phyloP scores from a whole-genome alignment of 1,140 invertebrate genomes.

The Daktulosphaira vitifoliae region DNA sequence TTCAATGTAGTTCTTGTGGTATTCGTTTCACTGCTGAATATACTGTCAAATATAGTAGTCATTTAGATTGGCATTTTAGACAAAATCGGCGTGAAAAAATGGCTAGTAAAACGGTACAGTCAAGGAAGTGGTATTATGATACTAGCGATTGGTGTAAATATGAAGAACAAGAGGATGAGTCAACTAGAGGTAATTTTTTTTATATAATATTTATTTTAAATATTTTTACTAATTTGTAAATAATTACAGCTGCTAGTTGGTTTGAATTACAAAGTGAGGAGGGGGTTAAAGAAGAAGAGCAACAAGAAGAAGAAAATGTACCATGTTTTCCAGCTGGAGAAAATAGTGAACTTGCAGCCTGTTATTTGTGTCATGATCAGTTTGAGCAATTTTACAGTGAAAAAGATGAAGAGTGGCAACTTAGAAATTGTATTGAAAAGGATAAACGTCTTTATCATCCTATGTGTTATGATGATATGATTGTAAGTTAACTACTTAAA shows the following conservation, averaged over 20 bases:
- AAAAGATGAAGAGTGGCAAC: constrained; percentile 92
- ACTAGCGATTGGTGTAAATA: constrained; percentile 87
- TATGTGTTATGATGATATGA: constrained; percentile 79
- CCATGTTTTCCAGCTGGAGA: constrained; percentile 54
- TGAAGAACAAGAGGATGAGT: constrained; percentile 86
- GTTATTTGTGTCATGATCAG: constrained; percentile 79
- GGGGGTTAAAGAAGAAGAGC: constrained; percentile 41
- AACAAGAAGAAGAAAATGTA: constrained; percentile 47
- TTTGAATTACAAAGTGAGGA: constrained; percentile 61
- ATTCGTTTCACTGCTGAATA: constrained; percentile 79
- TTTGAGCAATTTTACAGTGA: constrained; percentile 93
- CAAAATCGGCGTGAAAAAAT: constrained; percentile 83
- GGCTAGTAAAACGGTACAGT: constrained; percentile 69
- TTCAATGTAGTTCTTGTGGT: constrained; percentile 92
- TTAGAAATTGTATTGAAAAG: constrained; percentile 68
- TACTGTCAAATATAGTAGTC: constrained; percentile 79
- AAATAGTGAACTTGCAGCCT: constrained; percentile 52
- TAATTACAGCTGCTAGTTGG: constrained; percentile 67
- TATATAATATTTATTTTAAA: background rate
- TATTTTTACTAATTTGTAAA: background rate
- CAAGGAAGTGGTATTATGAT: constrained; percentile 81
- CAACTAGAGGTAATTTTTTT: constrained; percentile 63
- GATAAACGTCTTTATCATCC: constrained; percentile 82
- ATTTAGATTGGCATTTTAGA: constrained; percentile 95
- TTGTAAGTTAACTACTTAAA: constrained; percentile 56